A percentile compares a stretch with the other conserved stretches of the same genome.
phyloP scores from a whole-genome alignment of 2,113 vertebrate species.

The Dicerorhinus sumatrensis region DNA sequence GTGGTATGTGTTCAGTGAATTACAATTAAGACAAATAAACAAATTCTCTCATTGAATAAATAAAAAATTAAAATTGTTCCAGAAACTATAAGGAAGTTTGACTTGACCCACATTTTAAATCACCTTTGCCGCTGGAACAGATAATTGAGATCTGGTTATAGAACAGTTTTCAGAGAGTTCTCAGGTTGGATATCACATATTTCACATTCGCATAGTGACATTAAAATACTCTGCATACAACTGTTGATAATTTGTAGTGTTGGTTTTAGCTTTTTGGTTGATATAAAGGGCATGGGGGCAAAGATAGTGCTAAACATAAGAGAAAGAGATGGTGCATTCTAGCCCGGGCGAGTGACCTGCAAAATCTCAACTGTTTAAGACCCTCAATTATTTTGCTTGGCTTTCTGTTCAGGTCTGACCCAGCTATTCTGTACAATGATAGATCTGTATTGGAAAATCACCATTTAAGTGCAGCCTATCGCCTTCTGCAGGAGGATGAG shows the following conservation, averaged over 20 bases:
- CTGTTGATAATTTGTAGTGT: neutral
- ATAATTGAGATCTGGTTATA: neutral
- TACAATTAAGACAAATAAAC: neutral
- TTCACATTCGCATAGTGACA: neutral
- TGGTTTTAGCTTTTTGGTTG: neutral
- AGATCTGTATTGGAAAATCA: slow-evolving; percentile 96
- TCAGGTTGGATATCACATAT: neutral
- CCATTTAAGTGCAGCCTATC: slow-evolving; percentile 95
- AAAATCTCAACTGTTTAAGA: neutral
- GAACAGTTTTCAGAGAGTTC: neutral
- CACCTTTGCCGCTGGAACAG: neutral
- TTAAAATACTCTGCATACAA: neutral
- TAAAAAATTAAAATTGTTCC: neutral
- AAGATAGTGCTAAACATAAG: neutral
- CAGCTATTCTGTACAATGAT: slow-evolving; percentile 97
- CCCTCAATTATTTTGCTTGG: slow-evolving; percentile 27
- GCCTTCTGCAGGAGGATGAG: slow-evolving; percentile 94
- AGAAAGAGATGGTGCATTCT: neutral
- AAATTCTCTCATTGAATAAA: neutral
- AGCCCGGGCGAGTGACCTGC: neutral
- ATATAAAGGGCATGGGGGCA: neutral
- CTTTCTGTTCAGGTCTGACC: slow-evolving; percentile 91
- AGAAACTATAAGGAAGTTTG: slow-evolving; percentile 33
- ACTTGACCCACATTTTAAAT: neutral
- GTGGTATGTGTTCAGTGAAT: neutral